Conservation (phyloP, 35 echinoderm and acorn worm species). For the Amphiura filiformis region DNA sequence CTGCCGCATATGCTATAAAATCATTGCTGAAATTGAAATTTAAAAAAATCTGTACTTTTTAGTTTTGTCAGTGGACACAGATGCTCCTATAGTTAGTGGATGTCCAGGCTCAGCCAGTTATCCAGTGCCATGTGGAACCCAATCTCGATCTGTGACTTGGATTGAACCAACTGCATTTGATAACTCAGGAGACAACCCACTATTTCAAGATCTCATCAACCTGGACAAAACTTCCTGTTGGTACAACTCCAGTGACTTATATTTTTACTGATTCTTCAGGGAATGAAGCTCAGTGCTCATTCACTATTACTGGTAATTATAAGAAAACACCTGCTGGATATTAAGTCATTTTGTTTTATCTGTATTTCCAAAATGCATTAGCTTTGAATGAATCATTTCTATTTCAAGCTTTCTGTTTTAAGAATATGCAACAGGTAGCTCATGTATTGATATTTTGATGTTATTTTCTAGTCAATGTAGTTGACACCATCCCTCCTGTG, state of each 20-base stretch:
- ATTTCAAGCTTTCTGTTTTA: too few species aligned
- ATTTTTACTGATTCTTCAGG: slow-evolving; percentile 52
- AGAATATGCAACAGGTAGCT: too few species aligned
- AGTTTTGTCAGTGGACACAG: not conserved
- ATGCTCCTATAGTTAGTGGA: slow-evolving; percentile 25
- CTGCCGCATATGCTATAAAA: too few species aligned
- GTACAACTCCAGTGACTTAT: slow-evolving; percentile 54
- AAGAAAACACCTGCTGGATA: too few species aligned
- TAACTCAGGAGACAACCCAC: slow-evolving; percentile 40
- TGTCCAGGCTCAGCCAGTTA: slow-evolving; percentile 13
- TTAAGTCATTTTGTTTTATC: too few species aligned
- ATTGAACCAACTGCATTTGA: slow-evolving; percentile 30
- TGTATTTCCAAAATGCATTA: too few species aligned
- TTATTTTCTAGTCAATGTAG: not conserved
- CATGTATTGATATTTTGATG: too few species aligned
- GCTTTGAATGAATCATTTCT: too few species aligned
- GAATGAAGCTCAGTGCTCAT: slow-evolving; percentile 48
- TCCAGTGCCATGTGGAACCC: slow-evolving; percentile 14
- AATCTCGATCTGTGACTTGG: slow-evolving; percentile 27
- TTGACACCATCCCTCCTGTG: not conserved
- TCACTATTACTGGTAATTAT: slow-evolving; percentile 46
- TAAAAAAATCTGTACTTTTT: too few species aligned
- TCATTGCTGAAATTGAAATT: too few species aligned
- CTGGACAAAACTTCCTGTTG: slow-evolving; percentile 50
- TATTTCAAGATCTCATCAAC: not conserved